Percentiles rank a stretch among this genome's conserved stretches.
These are phyloP conservation scores for Drepanosiphum platanoidis DNA, from an alignment of 2,888 invertebrate genomes.

Conservation along the genomic window DNA sequence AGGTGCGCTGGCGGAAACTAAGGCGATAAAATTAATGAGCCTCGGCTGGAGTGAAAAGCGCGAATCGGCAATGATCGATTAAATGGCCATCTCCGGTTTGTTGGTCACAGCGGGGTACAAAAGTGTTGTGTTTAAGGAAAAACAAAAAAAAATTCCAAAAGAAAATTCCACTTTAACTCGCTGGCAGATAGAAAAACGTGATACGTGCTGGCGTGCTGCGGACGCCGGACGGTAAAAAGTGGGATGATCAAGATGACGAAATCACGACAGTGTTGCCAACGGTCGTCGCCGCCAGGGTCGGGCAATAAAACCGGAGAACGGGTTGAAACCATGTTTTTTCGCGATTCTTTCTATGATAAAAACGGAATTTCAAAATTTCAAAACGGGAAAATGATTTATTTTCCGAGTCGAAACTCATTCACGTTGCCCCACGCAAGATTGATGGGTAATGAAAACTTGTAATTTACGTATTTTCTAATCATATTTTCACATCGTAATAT, in stretches of 20 bases:
- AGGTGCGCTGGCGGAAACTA: neutral
- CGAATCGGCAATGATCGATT: neutral
- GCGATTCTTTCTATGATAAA: no score
- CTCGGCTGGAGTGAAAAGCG: neutral
- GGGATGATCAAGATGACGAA: conserved; percentile 17
- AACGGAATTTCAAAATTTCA: no score
- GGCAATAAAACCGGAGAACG: no score
- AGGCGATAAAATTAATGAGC: neutral
- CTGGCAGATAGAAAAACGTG: conserved; percentile 25
- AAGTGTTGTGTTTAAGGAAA: neutral
- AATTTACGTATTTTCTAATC: no score
- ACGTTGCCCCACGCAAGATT: no score
- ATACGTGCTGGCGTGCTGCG: conserved; percentile 17
- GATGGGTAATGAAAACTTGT: no score
- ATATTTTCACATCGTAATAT: no score
- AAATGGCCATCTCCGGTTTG: neutral
- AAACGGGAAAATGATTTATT: no score
- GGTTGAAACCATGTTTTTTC: no score
- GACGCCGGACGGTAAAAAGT: conserved; percentile 13
- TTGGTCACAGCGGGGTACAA: neutral
- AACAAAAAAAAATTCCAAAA: neutral
- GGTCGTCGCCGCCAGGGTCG: neutral
- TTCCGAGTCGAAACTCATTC: no score
- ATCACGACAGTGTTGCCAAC: neutral
- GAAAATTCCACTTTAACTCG: neutral